Evolutionary conservation across 1,140 invertebrate species (phyloP), one percentile per base, ranked within the genome.

Genomic region (Hyphantria cunea): DNA sequence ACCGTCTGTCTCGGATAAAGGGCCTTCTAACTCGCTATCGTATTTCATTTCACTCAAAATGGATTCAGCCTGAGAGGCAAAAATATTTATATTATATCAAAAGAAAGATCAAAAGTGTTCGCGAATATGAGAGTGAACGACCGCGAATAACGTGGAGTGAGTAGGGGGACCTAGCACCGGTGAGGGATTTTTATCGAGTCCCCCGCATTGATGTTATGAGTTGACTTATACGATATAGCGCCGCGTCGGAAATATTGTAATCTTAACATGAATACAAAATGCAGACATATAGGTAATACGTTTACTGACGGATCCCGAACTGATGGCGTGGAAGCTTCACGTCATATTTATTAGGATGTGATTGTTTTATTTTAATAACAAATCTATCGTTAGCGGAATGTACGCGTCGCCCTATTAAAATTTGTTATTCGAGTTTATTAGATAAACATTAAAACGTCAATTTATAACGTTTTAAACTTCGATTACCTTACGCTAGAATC

Each of bases 41-140:
- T 78, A 82, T 79, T 78, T 72, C 71, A 78, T 78, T 78, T 75
- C 74, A 59, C 56, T 74, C 69, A 68, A 75, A 79, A 81, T 78
- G 73, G 74, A 80, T 84, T 76, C 65, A 69, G 73, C 47, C 69
- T 71, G 55, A 51, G 64, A 63, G 69, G 74, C 61, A 74, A 76
- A 76, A 84, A 79, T 80, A 80, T 81, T 80, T 78, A 83, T 80
- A 76, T 80, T 76, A 67, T 78, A 82, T 82, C 74, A 79, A 79
- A 82, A 70, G 75, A 73, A 78, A 85, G 81, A 87, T 87, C 81
- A 82, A 82, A 84, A 75, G 79, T 72, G 69, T 75, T 76, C 67
- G 66, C 65, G 60, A 72, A 68, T 69, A 66, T 68, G 58, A 67
- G 56, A 62, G 54, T 50, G 63, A 66, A 63, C 50, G 25, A 64